These are phyloP conservation scores for Chironomus striatipennis DNA, from an alignment of 1,140 invertebrate species.

Conservation along the genomic window DNA sequence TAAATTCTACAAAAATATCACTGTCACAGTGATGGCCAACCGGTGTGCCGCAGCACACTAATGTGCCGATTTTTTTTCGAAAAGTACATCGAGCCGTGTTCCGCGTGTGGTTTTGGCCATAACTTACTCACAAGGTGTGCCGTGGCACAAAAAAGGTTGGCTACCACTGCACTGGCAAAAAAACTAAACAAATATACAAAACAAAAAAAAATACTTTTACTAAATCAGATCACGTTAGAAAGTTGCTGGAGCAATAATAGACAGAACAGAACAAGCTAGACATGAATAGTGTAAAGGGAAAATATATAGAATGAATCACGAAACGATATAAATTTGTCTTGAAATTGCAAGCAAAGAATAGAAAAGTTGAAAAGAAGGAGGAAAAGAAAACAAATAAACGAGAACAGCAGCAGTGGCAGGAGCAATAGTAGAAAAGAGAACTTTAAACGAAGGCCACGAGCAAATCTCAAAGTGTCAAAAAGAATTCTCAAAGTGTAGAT, in stretches of 20 bases:
- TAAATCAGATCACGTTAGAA: slow-evolving; percentile 19
- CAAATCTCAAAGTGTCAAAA: neutral
- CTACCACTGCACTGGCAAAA: no score
- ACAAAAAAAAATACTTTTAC: neutral
- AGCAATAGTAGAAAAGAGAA: neutral
- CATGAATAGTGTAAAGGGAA: neutral
- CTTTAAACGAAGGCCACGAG: slow-evolving; percentile 21
- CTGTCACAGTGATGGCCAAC: no score
- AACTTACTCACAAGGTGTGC: no score
- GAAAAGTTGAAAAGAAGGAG: neutral
- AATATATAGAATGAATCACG: slow-evolving; percentile 18
- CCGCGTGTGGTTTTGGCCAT: no score
- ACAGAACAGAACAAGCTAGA: neutral
- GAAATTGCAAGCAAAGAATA: slow-evolving; percentile 1
- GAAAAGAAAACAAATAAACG: neutral
- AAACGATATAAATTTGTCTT: slow-evolving; percentile 17
- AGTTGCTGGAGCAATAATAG: neutral
- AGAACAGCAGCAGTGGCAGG: no score
- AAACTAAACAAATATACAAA: neutral
- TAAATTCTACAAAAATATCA: no score
- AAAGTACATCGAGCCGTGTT: no score
- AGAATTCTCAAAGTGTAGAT: neutral
- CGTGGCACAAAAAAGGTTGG: no score
- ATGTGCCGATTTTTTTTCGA: no score
- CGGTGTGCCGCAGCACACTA: no score